Base-by-base conservation (phyloP, 2,888 invertebrate genomes). In the Archips crataeganus region DNA sequence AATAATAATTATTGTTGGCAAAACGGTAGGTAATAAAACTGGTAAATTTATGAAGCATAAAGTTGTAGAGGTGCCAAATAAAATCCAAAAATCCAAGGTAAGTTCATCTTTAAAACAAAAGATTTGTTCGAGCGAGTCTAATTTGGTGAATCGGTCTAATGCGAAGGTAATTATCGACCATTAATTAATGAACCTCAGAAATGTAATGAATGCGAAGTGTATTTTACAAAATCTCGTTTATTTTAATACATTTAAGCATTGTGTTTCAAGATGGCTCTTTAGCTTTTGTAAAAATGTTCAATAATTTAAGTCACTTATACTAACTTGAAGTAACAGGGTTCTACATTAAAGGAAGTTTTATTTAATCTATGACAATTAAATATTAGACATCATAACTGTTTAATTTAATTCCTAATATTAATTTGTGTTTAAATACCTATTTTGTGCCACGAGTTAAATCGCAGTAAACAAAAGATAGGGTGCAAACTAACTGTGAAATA, bases 21-120 rank as follows among this genome's bases (percentile, higher is more conserved):
- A 39, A 67, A 54, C 67, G 59, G 32, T 75, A 74, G 2, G 10
- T 11, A 11, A 45, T 45, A 45, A 23, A 23, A 45, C 73, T 71
- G 63, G 4, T 6, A 39, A 75, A 68, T 68, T 73, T 45, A 57
- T 34, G 51, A 64, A 69, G 64, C 49, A 36, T 59, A 80, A 74
- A 78, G 82, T 23, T 32, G 32, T 32, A 23, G 11, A 32, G 32
- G 11, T 57, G 32, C 0, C 57, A 32, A 54, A 54, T 54, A 54
- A 54, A 54, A 54, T 54, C 23, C 76, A 72, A 86, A 88, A 60
- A 87, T 87, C 83, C 86, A 80, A 84, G 84, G 85, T 89, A 89
- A 89, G 88, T 90, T 89, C 88, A 89, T 90, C 90, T 87, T 83
- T 82, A 80, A 86, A 87, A 92, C 91, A 93, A 93, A 91, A 85